Evolutionary conservation across 2,113 vertebrate species (phyloP).

Genomic region (Rattus norvegicus): GRCr8 NC_086021.1:91718501-91719000

Average conservation of each 20-base stretch:
- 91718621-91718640: neutral
- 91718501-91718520: neutral
- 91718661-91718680: neutral
- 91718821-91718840: neutral
- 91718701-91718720: neutral
- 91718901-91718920: neutral
- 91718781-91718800: neutral
- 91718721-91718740: too few relatives aligned
- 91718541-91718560: neutral
- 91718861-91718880: neutral
- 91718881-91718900: neutral
- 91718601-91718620: neutral
- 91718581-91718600: neutral
- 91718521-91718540: neutral
- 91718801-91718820: neutral
- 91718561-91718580: neutral
- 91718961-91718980: too few relatives aligned
- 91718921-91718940: neutral
- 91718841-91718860: too few relatives aligned
- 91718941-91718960: too few relatives aligned
- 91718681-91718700: neutral
- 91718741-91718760: neutral
- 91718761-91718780: neutral
- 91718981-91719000: too few relatives aligned
- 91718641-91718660: neutral